Evolutionary conservation across 2,888 invertebrate genomes (phyloP).

Genomic region (Cephalotes varians): DNA sequence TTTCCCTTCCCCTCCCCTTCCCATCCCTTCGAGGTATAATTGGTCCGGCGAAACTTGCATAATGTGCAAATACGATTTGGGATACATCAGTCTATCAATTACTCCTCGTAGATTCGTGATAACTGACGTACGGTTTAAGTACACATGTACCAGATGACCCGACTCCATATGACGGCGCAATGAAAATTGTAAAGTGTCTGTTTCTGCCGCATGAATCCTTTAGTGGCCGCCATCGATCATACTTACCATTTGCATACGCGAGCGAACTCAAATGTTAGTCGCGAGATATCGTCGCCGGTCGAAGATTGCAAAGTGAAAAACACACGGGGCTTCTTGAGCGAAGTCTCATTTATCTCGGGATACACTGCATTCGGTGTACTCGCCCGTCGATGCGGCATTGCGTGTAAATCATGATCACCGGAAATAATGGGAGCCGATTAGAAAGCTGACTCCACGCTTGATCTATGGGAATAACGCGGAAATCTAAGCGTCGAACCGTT

Average conservation of each 20-base stretch:
- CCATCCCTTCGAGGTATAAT: not conserved
- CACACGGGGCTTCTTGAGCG: slow-evolving; percentile 40
- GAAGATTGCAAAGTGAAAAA: slow-evolving; percentile 56
- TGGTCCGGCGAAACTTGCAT: not conserved
- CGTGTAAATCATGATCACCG: slow-evolving; percentile 73
- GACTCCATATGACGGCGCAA: slow-evolving; percentile 32
- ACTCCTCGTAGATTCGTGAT: slow-evolving; percentile 16
- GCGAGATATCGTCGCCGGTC: slow-evolving; percentile 56
- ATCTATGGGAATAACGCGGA: slow-evolving; percentile 61
- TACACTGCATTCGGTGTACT: slow-evolving; percentile 62
- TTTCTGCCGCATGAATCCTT: slow-evolving; percentile 52
- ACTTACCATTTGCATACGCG: slow-evolving; percentile 56
- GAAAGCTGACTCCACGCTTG: slow-evolving; percentile 69
- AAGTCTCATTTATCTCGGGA: slow-evolving; percentile 67
- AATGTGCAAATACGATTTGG: slow-evolving; percentile 9
- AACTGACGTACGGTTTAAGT: slow-evolving; percentile 19
- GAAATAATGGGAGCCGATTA: slow-evolving; percentile 76
- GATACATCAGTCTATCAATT: slow-evolving; percentile 1
- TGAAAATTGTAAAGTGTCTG: slow-evolving; percentile 59
- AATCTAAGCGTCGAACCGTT: slow-evolving; percentile 65
- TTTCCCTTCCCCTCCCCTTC: no score
- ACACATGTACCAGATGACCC: slow-evolving; percentile 38
- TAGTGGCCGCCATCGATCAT: slow-evolving; percentile 54
- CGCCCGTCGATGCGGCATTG: slow-evolving; percentile 64
- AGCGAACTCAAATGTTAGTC: slow-evolving; percentile 52